Evolutionary conservation across 92 coral and sea anemone genomes (phyloP).

Genomic region (Actinostola sp.): DNA sequence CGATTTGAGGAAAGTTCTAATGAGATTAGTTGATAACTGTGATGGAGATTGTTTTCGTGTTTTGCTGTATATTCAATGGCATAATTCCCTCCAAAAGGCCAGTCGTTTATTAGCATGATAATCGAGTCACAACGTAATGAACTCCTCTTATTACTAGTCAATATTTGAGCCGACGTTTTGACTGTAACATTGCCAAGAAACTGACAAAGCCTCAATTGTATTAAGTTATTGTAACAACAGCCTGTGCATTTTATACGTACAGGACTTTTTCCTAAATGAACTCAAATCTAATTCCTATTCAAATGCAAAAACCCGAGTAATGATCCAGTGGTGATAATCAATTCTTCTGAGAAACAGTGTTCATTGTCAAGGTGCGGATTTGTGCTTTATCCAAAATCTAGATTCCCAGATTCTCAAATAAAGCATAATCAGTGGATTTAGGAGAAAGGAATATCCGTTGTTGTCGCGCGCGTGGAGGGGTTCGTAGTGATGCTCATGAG

Average conservation of each 20-base stretch:
- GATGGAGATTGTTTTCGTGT: too few species aligned
- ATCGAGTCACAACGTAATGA: slow-evolving; percentile 4
- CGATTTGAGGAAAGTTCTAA: too few species aligned
- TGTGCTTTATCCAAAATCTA: neutral
- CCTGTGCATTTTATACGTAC: neutral
- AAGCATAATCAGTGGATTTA: neutral
- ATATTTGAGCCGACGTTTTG: slow-evolving; percentile 1
- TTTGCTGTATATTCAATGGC: neutral
- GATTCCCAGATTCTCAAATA: too few species aligned
- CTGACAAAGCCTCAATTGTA: too few species aligned
- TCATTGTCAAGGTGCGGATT: neutral
- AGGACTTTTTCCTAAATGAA: neutral
- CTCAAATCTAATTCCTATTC: neutral
- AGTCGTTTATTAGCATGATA: slow-evolving; percentile 24
- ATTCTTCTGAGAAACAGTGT: neutral
- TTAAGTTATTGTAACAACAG: neutral
- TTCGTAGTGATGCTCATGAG: neutral
- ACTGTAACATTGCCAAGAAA: slow-evolving; percentile 6
- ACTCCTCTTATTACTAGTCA: neutral
- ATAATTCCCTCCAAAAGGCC: slow-evolving; percentile 17
- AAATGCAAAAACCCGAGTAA: slow-evolving; percentile 1
- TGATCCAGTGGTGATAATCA: neutral
- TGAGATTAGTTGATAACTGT: too few species aligned
- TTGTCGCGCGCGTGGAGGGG: slow-evolving; percentile 2
- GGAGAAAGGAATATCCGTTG: neutral